Conservation (phyloP, 1,140 invertebrate species). For the Chelonus insularis region DNA sequence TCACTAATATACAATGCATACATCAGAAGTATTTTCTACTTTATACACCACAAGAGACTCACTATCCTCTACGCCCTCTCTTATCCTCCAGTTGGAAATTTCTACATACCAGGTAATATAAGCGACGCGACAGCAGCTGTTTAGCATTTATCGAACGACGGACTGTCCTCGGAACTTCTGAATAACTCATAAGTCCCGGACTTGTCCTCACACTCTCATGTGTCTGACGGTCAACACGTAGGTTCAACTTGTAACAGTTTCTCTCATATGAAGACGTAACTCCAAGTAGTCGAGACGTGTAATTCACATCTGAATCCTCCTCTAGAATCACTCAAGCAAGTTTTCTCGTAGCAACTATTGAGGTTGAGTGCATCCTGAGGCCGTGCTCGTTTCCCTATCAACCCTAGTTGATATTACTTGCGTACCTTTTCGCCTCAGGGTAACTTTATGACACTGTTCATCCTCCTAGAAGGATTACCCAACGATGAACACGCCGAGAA, state of each 20-base stretch:
- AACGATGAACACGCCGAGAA: background rate
- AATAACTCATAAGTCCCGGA: slow-evolving; percentile 48
- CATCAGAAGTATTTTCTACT: background rate
- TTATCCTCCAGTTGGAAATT: slow-evolving; percentile 18
- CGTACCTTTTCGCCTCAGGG: background rate
- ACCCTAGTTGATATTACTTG: too few relatives aligned
- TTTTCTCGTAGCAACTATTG: background rate
- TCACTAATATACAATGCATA: slow-evolving; percentile 12
- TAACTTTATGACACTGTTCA: slow-evolving; percentile 15
- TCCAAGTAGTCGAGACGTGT: slow-evolving; percentile 1
- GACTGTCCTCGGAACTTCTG: slow-evolving; percentile 34
- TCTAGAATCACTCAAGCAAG: slow-evolving; percentile 1
- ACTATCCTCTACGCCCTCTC: slow-evolving; percentile 11
- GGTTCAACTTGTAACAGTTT: background rate
- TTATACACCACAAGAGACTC: background rate
- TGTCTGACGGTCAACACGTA: background rate
- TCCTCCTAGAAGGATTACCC: slow-evolving; percentile 21
- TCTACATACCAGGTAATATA: slow-evolving; percentile 18
- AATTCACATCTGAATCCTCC: slow-evolving; percentile 11
- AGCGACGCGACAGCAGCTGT: slow-evolving; percentile 28
- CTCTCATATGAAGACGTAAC: slow-evolving; percentile 18
- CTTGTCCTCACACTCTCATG: slow-evolving; percentile 23
- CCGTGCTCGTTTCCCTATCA: slow-evolving; percentile 4
- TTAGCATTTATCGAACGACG: slow-evolving; percentile 46
- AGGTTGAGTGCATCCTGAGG: slow-evolving; percentile 9